Conservation (phyloP, 2,888 invertebrate genomes). For the Tubiluchus corallicola region DNA sequence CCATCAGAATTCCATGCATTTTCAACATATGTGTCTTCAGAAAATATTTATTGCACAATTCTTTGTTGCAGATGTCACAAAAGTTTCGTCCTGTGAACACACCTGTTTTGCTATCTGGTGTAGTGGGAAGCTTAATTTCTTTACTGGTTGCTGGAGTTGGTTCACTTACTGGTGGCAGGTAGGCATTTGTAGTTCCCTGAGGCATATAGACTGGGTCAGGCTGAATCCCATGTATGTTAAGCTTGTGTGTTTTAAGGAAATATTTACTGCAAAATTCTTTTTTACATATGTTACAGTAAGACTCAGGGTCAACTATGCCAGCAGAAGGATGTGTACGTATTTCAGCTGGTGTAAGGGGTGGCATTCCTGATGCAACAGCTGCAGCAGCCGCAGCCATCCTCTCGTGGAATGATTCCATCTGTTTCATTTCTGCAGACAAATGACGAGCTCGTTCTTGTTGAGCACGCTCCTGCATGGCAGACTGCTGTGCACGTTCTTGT, state of each 20-base stretch:
- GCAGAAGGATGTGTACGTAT: background rate
- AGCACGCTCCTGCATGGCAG: background rate
- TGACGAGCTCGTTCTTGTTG: background rate
- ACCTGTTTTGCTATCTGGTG: background rate
- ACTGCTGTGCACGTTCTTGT: background rate
- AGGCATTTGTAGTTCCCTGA: constrained; percentile 2
- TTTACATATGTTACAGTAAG: constrained; percentile 21
- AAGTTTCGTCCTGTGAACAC: constrained; percentile 40
- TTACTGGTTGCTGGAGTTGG: background rate
- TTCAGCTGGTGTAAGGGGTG: constrained; percentile 4
- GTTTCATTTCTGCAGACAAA: background rate
- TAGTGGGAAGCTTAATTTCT: background rate
- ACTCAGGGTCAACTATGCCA: background rate
- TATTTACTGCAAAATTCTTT: constrained; percentile 86
- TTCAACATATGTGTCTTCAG: constrained; percentile 98
- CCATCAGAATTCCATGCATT: constrained; percentile 47
- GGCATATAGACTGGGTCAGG: background rate
- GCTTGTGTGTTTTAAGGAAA: constrained; percentile 24
- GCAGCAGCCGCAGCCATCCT: background rate
- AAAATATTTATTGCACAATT: constrained; percentile 97
- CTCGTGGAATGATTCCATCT: background rate
- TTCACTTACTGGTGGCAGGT: background rate
- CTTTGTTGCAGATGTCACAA: constrained; percentile 95
- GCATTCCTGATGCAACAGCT: background rate
- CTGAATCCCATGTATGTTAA: constrained; percentile 22